A percentile compares a stretch with the other conserved stretches of the same genome.
phyloP scores from a whole-genome alignment of 2,113 vertebrate genomes.

The Oncorhynchus keta region DNA sequence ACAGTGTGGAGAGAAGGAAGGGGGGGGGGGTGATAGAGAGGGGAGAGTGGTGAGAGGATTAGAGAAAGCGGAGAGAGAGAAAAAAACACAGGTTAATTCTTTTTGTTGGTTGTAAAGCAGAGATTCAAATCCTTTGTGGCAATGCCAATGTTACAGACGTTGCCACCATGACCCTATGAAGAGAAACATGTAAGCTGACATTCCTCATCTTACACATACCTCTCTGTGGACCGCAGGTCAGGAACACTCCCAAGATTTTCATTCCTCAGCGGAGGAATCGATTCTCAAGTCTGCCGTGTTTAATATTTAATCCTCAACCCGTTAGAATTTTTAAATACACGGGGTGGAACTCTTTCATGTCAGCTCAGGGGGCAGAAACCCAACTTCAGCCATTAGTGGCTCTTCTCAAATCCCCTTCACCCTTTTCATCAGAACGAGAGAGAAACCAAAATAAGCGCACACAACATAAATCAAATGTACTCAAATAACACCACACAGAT shows the following conservation, averaged over 20 bases:
- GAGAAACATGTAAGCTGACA: background rate
- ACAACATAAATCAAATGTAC: background rate
- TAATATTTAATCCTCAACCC: constrained; percentile 38
- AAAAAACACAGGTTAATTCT: background rate
- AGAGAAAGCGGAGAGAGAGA: too few species aligned
- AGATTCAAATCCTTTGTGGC: background rate
- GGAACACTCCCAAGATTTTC: constrained; percentile 10
- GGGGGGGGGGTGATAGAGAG: constrained; percentile 8
- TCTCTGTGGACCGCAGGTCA: constrained; percentile 15
- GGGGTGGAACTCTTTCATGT: constrained; percentile 17
- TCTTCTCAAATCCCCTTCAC: constrained; percentile 7
- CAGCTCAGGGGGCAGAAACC: constrained; percentile 13
- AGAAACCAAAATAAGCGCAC: constrained; percentile 14
- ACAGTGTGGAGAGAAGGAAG: background rate
- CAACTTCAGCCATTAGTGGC: constrained; percentile 8
- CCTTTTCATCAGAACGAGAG: constrained; percentile 19
- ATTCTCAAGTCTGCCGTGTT: constrained; percentile 26
- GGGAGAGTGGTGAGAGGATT: background rate
- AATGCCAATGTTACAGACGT: background rate
- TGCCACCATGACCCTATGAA: background rate
- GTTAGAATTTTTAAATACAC: constrained; percentile 35
- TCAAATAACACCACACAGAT: background rate
- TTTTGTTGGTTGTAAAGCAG: background rate
- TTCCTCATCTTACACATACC: background rate
- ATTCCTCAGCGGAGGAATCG: constrained; percentile 12